Conservation (phyloP, 1,140 invertebrate genomes). For the Colletes latitarsis region DNA sequence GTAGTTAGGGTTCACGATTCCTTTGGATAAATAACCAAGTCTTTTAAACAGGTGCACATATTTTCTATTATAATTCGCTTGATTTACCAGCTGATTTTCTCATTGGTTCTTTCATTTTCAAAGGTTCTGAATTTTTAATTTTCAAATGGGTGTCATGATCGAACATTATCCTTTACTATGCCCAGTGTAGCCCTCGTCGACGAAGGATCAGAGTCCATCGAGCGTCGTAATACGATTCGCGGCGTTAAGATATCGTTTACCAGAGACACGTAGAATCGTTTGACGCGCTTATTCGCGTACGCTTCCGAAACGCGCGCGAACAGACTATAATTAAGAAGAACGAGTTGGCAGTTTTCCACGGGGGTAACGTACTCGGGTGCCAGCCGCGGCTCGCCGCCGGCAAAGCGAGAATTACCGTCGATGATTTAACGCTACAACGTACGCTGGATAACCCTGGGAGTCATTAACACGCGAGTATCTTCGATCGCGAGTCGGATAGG, state of each 20-base stretch:
- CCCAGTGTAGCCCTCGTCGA: no score
- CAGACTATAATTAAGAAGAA: constrained; percentile 27
- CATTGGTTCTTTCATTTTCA: no score
- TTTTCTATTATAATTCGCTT: no score
- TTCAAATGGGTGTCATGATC: no score
- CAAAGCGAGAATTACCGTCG: constrained; percentile 13
- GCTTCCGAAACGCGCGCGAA: not conserved
- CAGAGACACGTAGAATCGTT: not conserved
- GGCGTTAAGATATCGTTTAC: not conserved
- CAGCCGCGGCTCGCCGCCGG: not conserved
- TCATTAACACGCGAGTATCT: constrained; percentile 41
- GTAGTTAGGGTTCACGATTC: not conserved
- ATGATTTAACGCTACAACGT: constrained; percentile 23
- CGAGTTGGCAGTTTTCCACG: constrained; percentile 28
- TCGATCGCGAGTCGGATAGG: constrained; percentile 5
- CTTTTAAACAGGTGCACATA: no score
- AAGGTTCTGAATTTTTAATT: no score
- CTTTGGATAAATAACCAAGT: no score
- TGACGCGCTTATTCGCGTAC: constrained; percentile 1
- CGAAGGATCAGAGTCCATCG: no score
- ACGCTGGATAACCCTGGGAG: constrained; percentile 14
- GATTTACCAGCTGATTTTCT: no score
- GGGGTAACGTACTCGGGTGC: constrained; percentile 24
- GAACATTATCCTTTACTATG: no score
- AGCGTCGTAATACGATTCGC: no score